Percentiles rank a stretch among this genome's conserved stretches.
phyloP scores from a whole-genome alignment of 2,797 vertebrate genomes.

The Sebastes itinus region DNA sequence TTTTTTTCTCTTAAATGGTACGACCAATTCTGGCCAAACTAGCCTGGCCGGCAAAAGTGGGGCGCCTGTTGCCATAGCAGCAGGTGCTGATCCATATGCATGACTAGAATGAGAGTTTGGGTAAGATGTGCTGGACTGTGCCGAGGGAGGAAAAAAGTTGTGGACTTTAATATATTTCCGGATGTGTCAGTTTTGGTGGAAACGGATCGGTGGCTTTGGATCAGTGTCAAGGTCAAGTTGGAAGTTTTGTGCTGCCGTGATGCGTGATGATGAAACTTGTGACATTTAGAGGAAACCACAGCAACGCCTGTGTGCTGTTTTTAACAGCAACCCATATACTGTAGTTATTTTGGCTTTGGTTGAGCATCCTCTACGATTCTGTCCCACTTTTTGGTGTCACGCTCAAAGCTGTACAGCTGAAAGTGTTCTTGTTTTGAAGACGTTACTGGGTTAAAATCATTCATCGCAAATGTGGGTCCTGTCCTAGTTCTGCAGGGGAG shows the following conservation, averaged over 20 bases:
- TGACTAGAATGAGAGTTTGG: constrained; percentile 4
- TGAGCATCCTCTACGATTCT: neutral
- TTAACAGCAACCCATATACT: neutral
- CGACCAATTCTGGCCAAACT: constrained; percentile 23
- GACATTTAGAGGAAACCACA: constrained; percentile 6
- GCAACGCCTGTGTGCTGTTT: neutral
- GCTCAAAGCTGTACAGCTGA: neutral
- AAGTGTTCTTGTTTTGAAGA: constrained; percentile 15
- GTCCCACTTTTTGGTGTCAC: constrained; percentile 15
- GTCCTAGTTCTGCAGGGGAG: constrained; percentile 13
- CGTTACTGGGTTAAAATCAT: constrained; percentile 10
- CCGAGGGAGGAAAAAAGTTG: neutral
- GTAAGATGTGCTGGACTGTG: neutral
- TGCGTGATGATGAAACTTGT: constrained; percentile 17
- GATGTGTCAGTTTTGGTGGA: constrained; percentile 2
- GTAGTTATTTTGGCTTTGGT: neutral
- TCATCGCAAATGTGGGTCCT: neutral
- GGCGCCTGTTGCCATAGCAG: constrained; percentile 50
- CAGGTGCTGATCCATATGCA: constrained; percentile 36
- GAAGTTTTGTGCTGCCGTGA: neutral
- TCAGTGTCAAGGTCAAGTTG: neutral
- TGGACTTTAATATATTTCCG: neutral
- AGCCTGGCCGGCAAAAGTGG: constrained; percentile 2
- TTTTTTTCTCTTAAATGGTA: constrained; percentile 13
- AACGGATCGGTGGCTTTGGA: neutral